A percentile compares a stretch with the other conserved stretches of the same genome.
These are phyloP conservation scores for Tuta absoluta DNA, from an alignment of 2,888 invertebrate species.

Conservation along the genomic window DNA sequence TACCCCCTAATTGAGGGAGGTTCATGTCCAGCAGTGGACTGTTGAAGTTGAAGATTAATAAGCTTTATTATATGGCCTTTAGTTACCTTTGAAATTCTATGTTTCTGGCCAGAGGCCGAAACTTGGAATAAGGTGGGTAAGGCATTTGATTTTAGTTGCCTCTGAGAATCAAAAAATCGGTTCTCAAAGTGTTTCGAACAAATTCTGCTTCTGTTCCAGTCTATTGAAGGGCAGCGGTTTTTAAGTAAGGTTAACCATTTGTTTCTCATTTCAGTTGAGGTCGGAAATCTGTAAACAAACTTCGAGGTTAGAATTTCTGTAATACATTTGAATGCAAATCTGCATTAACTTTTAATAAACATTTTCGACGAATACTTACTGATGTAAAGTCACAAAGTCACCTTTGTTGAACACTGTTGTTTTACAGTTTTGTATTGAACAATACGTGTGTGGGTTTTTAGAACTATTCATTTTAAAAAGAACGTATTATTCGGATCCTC, in stretches of 20 bases:
- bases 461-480: slow-evolving; percentile 1
- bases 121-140: slow-evolving; percentile 61
- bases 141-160: slow-evolving; percentile 60
- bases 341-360: neutral
- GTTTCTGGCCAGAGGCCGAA: neutral
- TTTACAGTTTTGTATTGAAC: slow-evolving; percentile 63
- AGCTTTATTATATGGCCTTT: too few relatives aligned
- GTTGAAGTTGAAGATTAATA: too few relatives aligned
- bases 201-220: slow-evolving; percentile 65
- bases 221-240: slow-evolving; percentile 59
- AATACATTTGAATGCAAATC: neutral
- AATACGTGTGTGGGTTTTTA: slow-evolving; percentile 55
- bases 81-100: neutral
- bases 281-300: slow-evolving; percentile 57
- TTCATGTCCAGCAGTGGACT: too few relatives aligned
- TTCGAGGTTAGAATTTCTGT: slow-evolving; percentile 17
- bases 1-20: too few relatives aligned
- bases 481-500: neutral
- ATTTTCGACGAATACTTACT: slow-evolving; percentile 50
- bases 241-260: slow-evolving; percentile 64
- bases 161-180: slow-evolving; percentile 61
- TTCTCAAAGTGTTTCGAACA: slow-evolving; percentile 71
- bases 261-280: slow-evolving; percentile 57
- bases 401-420: slow-evolving; percentile 59
- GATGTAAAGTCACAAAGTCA: slow-evolving; percentile 56